Evolutionary conservation across 2,113 vertebrate genomes (phyloP).

Genomic region (Burhinus oedicnemus): DNA sequence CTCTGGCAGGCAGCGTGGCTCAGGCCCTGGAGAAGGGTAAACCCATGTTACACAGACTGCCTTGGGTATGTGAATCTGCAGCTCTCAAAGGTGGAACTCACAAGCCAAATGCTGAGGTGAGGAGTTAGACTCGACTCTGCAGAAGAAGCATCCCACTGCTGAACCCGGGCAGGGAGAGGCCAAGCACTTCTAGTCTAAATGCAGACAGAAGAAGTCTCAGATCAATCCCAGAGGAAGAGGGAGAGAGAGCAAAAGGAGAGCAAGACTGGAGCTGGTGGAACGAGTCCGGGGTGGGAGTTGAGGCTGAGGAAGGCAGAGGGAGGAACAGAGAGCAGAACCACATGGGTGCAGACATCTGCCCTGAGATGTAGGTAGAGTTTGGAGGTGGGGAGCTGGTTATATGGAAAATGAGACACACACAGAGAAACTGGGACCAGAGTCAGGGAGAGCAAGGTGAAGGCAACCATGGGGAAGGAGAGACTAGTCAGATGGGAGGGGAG

Average conservation of each 20-base stretch:
- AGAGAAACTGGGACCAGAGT: background rate
- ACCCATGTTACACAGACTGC: fast-evolving
- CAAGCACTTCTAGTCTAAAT: background rate
- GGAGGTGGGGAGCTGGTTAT: background rate
- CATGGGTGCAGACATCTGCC: background rate
- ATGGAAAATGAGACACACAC: background rate
- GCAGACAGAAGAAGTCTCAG: background rate
- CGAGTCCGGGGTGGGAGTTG: background rate
- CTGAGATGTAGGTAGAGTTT: background rate
- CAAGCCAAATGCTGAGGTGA: background rate
- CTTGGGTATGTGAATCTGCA: background rate
- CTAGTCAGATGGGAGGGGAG: background rate
- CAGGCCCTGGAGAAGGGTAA: background rate
- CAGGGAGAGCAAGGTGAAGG: background rate
- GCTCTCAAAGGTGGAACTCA: background rate
- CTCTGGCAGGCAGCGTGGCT: background rate
- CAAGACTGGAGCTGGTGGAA: background rate
- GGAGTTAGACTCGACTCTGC: background rate
- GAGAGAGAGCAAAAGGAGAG: background rate
- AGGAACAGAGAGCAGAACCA: background rate
- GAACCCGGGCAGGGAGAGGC: background rate
- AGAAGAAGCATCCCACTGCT: background rate
- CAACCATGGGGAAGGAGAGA: background rate
- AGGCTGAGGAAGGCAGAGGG: background rate
- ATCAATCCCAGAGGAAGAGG: background rate